Evolutionary conservation across 2,113 vertebrate genomes (phyloP).

Genomic region (Otocyon megalotis): DNA sequence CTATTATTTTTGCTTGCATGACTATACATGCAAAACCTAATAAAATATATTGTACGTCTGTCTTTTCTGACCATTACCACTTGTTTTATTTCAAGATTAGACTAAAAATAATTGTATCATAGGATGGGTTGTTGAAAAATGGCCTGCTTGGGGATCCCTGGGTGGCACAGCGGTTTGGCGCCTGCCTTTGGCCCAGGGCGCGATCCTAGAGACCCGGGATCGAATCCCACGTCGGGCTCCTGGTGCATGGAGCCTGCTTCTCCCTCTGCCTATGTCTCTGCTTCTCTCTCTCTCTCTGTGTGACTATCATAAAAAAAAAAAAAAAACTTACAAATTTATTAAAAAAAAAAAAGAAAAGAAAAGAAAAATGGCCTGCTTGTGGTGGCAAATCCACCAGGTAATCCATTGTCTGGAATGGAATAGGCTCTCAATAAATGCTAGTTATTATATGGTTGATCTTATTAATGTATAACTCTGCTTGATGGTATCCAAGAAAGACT

Average conservation of each 20-base stretch:
- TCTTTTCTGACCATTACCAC: background rate
- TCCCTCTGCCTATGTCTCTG: no score
- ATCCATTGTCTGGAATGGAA: background rate
- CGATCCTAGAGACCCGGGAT: no score
- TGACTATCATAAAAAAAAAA: no score
- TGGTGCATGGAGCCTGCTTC: no score
- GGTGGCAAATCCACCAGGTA: background rate
- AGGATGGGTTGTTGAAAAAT: background rate
- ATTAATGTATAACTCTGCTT: background rate
- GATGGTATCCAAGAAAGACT: background rate
- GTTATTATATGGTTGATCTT: background rate
- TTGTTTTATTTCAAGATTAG: constrained; percentile 32
- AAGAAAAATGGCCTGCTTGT: background rate
- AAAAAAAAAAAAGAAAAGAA: no score
- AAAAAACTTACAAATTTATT: no score
- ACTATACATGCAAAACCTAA: background rate
- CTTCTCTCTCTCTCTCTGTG: no score
- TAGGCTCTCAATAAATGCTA: background rate
- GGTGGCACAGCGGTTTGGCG: no score
- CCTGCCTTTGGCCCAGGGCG: no score
- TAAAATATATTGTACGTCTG: background rate
- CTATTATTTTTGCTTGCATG: background rate
- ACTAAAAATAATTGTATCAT: background rate
- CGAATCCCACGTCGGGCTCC: no score
- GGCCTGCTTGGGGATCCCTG: no score